These are phyloP conservation scores for Rutpela maculata DNA, from an alignment of 2,888 invertebrate species.

Conservation along the genomic window DNA sequence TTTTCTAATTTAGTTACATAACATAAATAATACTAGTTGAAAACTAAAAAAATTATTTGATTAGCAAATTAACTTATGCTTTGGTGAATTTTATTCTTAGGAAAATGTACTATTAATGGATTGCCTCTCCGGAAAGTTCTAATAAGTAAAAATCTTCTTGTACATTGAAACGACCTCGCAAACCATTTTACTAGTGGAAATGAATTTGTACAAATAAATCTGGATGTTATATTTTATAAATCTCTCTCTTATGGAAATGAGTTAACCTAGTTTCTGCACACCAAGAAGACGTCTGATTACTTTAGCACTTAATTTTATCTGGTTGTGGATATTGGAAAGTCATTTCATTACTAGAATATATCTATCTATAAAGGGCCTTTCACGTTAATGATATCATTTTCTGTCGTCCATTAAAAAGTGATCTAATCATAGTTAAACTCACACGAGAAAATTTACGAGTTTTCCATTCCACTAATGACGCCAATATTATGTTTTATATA, in stretches of 20 bases:
- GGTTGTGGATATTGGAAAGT: conserved; percentile 15
- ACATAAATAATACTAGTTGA: too few relatives aligned
- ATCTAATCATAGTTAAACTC: not conserved
- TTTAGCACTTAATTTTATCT: conserved; percentile 28
- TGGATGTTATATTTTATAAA: conserved; percentile 1
- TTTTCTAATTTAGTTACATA: too few relatives aligned
- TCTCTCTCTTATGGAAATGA: conserved; percentile 25
- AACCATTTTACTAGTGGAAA: not conserved
- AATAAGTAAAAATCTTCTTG: not conserved
- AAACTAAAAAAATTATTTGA: too few relatives aligned
- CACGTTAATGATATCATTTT: conserved; percentile 13
- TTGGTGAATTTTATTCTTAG: too few relatives aligned
- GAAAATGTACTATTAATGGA: too few relatives aligned
- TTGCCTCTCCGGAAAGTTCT: too few relatives aligned
- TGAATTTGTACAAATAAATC: conserved; percentile 2
- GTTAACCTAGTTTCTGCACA: conserved; percentile 14
- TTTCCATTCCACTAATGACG: conserved; percentile 14
- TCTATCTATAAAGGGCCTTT: conserved; percentile 1
- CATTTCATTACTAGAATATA: conserved; percentile 6
- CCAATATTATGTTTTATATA: not conserved
- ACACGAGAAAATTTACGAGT: not conserved
- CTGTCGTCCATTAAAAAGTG: conserved; percentile 8
- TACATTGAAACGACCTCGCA: not conserved
- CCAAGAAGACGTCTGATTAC: conserved; percentile 13
- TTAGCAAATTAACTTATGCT: too few relatives aligned